Conservation (phyloP, 2,797 vertebrate species). For the Microctenopoma stevenorrisi region DNA sequence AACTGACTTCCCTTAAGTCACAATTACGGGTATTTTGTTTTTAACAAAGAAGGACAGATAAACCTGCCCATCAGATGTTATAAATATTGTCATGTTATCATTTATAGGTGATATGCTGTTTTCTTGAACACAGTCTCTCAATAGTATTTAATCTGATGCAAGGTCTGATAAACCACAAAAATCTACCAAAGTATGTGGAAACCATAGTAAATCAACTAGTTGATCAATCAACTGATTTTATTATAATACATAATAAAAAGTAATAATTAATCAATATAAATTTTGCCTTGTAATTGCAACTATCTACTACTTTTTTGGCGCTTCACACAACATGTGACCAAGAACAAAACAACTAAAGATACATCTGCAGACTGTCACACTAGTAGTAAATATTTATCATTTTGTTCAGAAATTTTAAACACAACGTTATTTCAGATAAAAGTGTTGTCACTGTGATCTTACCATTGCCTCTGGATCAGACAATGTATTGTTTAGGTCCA, state of each 20-base stretch:
- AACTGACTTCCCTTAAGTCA: constrained; percentile 8
- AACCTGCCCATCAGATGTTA: background rate
- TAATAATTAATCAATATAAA: no score
- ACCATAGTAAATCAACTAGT: background rate
- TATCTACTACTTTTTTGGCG: no score
- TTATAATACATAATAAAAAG: no score
- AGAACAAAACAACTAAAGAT: background rate
- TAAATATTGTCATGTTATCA: background rate
- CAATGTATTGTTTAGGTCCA: constrained; percentile 90
- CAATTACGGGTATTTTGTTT: background rate
- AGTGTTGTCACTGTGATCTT: constrained; percentile 41
- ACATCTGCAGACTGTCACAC: background rate
- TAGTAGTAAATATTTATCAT: background rate
- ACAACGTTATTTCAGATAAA: background rate
- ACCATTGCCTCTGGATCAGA: constrained; percentile 94
- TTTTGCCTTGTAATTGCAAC: no score
- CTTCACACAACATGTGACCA: no score
- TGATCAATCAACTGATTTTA: no score
- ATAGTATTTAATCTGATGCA: background rate
- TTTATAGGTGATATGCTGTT: background rate
- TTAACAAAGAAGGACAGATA: background rate
- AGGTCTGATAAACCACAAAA: background rate
- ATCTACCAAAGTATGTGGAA: background rate
- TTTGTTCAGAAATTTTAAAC: background rate
- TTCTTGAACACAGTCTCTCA: background rate